phyloP scores from a whole-genome alignment of 2,888 invertebrate genomes.

The Achlya flavicornis region DNA sequence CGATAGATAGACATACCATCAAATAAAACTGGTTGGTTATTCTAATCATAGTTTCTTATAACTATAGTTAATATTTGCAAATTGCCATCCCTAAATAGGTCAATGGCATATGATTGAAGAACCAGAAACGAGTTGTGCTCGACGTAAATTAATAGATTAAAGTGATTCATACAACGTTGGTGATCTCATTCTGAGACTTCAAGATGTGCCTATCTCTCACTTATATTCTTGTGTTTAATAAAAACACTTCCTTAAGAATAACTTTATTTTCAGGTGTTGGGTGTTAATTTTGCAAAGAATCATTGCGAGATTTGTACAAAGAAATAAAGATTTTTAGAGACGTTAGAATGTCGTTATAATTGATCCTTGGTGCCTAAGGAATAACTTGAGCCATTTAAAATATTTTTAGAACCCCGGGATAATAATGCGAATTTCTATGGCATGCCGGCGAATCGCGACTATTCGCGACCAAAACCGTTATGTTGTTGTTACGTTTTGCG shows the following conservation, averaged over 20 bases:
- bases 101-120: constrained; percentile 62
- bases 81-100: constrained; percentile 57
- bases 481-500: no score
- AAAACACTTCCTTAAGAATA: constrained; percentile 42
- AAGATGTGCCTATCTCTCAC: background rate
- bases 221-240: constrained; percentile 18
- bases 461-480: no score
- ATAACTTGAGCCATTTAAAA: no score
- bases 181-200: constrained; percentile 57
- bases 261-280: constrained; percentile 19
- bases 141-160: constrained; percentile 57
- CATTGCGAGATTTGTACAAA: no score
- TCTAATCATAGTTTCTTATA: constrained; percentile 35
- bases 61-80: constrained; percentile 29
- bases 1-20: constrained; percentile 11
- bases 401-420: no score
- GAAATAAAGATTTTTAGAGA: no score
- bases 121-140: constrained; percentile 50
- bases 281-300: background rate
- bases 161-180: constrained; percentile 57
- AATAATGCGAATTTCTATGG: no score
- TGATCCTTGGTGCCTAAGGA: no score
- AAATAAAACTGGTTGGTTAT: constrained; percentile 32
- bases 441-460: no score
- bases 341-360: no score